Evolutionary conservation across 2,888 invertebrate genomes (phyloP).

Genomic region (Eristalinus sepulchralis): DNA sequence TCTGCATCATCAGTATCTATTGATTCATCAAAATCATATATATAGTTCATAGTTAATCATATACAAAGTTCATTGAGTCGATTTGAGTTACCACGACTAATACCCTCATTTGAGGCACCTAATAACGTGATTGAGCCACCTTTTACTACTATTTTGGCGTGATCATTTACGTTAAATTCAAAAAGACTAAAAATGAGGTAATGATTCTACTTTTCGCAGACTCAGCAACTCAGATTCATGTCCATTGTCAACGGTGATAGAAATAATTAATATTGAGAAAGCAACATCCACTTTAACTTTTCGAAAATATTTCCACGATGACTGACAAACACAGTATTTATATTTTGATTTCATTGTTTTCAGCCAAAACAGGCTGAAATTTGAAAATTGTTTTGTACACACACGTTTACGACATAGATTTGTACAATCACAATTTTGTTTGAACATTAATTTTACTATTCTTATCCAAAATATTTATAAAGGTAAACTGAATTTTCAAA

Average conservation of each 20-base stretch:
- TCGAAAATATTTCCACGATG: conserved; percentile 5
- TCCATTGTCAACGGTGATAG: not conserved
- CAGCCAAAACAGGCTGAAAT: conserved; percentile 14
- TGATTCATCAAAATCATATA: conserved; percentile 6
- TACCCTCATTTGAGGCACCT: not conserved
- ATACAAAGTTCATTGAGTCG: not conserved
- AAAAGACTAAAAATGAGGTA: no score
- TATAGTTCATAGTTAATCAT: not conserved
- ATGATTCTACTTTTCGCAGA: no score
- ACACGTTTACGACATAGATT: no score
- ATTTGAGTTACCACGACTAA: no score
- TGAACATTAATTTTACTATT: no score
- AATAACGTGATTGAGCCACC: conserved; percentile 4
- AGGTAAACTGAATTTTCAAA: no score
- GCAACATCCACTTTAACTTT: conserved; percentile 5
- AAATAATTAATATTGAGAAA: not conserved
- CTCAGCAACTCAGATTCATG: conserved; percentile 2
- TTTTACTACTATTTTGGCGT: no score
- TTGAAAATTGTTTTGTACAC: not conserved
- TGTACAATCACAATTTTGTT: no score
- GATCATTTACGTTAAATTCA: no score
- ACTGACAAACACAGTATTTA: no score
- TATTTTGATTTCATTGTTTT: conserved; percentile 1
- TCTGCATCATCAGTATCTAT: no score
- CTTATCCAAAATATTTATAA: no score